Base-by-base conservation (phyloP, 2,797 vertebrate species). In the Poecilia gillii region DNA sequence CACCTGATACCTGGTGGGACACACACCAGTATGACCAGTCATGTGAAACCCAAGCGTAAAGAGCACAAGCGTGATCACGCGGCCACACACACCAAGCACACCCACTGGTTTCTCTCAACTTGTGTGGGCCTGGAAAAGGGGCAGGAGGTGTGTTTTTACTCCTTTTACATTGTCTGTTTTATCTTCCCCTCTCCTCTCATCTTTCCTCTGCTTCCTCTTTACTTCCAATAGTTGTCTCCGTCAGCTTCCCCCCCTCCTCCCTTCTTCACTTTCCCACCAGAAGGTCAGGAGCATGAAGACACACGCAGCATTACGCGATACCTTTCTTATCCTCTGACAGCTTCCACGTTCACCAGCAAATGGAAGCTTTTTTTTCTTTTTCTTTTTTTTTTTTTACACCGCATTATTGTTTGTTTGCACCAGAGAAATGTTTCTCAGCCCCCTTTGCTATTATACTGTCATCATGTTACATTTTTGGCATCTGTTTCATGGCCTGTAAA, bases 241-340 rank as follows among this genome's bases (percentile, higher is more conserved):
- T 39, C 46, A 18, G 43, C 73, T 57, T 55, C 68, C 31, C 76
- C 73, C 51, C 59, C 57, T 53, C 20, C 47, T 46, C 70, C 23
- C 25, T 13, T 28, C 55, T 31, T 66, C 66, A 14, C 31, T 59
- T 3, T 75, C n/a, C 36, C 78, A 43, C 76, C 43, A 73, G 87
- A 89, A 89, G 93, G 89, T 91, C 88, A 88, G 89, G 66, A 83
- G 85, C 81, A 80, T 59, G 81, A 90, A 88, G 87, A 88, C 79
- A 16, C 78, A 76, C 72, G 47, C 46, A 57, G 72, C 79, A 82
- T 91, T 91, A 89, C 86, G 88, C 87, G 88, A 89, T 78, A 0
- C 76, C 75, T 85, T 88, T 43, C 79, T 39, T 62, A 53, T 62
- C 11, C 80, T 81, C 68, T 62, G 64, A 87, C 84, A 82, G 75